Conservation (phyloP, 2,888 invertebrate species). For the Epistrophella euchroma region DNA sequence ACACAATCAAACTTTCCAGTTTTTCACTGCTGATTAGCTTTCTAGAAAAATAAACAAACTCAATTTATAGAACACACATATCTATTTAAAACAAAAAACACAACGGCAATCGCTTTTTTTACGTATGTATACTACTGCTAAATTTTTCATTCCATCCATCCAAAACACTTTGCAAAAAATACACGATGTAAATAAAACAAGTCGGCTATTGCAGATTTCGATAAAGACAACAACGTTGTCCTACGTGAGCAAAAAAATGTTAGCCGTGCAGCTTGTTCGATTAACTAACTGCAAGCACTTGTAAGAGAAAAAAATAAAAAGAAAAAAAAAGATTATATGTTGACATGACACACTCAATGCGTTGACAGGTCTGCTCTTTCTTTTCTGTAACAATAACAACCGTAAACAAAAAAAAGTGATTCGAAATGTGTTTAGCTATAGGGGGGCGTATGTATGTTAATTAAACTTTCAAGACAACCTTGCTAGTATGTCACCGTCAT, state of each 20-base stretch:
- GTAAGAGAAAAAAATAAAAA: constrained; percentile 8
- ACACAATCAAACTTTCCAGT: constrained; percentile 11
- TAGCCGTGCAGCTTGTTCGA: constrained; percentile 2
- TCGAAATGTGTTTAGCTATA: constrained; percentile 31
- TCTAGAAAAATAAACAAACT: constrained; percentile 44
- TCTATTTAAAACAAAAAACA: constrained; percentile 2
- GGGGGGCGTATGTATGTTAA: constrained; percentile 16
- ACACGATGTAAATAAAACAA: constrained; percentile 37
- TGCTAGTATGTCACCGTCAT: constrained; percentile 26
- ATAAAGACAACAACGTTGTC: constrained; percentile 35
- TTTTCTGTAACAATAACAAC: constrained; percentile 20
- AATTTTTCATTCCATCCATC: neutral
- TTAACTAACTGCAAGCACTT: constrained; percentile 42
- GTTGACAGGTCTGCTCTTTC: constrained; percentile 41
- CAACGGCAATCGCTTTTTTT: neutral
- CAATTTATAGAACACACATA: constrained; percentile 18
- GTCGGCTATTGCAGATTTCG: constrained; percentile 37
- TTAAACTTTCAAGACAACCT: constrained; percentile 36
- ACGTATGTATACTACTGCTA: neutral
- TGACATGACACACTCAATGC: constrained; percentile 42
- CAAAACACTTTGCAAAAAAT: constrained; percentile 7
- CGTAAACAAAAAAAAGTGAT: constrained; percentile 59
- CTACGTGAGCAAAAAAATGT: constrained; percentile 36
- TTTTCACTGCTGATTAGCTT: constrained; percentile 44
- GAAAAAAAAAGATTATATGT: constrained; percentile 28